These are phyloP conservation scores for Gallinago undulata DNA, from an alignment of 2,113 vertebrate genomes.

Conservation along the genomic window DNA sequence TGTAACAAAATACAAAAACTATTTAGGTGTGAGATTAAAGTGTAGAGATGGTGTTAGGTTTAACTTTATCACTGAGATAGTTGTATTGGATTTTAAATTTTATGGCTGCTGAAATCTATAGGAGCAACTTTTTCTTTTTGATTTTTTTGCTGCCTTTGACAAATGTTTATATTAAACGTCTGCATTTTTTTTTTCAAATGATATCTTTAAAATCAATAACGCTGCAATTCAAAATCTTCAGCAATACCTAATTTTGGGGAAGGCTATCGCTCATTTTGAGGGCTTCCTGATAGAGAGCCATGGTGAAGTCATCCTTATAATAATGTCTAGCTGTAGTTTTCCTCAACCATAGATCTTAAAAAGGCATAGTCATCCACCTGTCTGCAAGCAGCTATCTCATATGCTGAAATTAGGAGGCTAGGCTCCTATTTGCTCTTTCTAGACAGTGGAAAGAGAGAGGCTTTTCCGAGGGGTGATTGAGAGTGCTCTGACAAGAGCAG, in stretches of 20 bases:
- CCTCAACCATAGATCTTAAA: background rate
- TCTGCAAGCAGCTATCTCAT: background rate
- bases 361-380: background rate
- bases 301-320: constrained; percentile 14
- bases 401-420: constrained; percentile 7
- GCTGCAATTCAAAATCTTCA: constrained; percentile 39
- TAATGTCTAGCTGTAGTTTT: background rate
- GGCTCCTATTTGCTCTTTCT: background rate
- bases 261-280: constrained; percentile 23
- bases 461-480: background rate
- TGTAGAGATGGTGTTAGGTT: constrained; percentile 34
- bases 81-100: constrained; percentile 69
- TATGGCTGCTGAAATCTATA: constrained; percentile 48
- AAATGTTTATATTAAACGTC: constrained; percentile 57
- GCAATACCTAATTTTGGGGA: constrained; percentile 8
- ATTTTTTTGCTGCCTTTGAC: constrained; percentile 52
- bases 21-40: constrained; percentile 73
- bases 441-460: background rate
- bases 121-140: constrained; percentile 40
- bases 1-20: constrained; percentile 68
- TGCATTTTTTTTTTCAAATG: constrained; percentile 50
- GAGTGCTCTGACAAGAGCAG: background rate
- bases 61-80: constrained; percentile 67
- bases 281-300: background rate
- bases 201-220: constrained; percentile 53